A percentile compares a stretch with the other conserved stretches of the same genome.
Conservation (phyloP, 2,888 invertebrate species). For the Lutraria lutraria region DNA sequence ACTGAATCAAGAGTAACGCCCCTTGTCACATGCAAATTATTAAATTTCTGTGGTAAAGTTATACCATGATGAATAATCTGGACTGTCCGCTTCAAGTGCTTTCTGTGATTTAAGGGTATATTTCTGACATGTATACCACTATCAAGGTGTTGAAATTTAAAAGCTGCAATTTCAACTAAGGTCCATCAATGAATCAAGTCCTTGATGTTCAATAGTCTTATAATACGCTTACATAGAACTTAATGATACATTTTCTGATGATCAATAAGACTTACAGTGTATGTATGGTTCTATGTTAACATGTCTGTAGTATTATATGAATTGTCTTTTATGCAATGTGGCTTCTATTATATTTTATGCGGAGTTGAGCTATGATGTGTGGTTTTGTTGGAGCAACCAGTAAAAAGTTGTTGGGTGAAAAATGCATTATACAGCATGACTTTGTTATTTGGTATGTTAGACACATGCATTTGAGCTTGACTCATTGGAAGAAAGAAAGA, state of each 20-base stretch:
- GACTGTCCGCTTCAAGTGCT: too few relatives aligned
- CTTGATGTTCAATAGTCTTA: background rate
- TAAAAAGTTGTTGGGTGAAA: conserved; percentile 2
- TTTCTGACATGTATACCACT: too few relatives aligned
- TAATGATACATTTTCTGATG: background rate
- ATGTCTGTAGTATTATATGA: background rate
- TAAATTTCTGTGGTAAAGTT: too few relatives aligned
- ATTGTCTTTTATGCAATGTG: background rate
- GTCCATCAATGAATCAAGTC: too few relatives aligned
- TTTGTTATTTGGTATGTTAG: background rate
- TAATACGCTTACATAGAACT: background rate
- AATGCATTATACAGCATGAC: background rate
- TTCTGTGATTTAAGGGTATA: too few relatives aligned
- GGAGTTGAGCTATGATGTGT: background rate
- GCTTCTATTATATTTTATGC: background rate
- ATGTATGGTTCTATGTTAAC: background rate
- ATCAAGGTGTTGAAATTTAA: too few relatives aligned
- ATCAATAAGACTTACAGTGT: background rate
- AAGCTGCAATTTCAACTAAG: too few relatives aligned
- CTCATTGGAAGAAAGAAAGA: background rate
- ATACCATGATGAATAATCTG: too few relatives aligned
- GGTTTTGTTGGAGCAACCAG: background rate
- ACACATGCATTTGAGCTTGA: background rate
- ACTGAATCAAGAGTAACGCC: too few relatives aligned
- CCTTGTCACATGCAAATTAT: too few relatives aligned